Conservation (phyloP, 2,113 vertebrate species). For the Caranx melampygus region DNA sequence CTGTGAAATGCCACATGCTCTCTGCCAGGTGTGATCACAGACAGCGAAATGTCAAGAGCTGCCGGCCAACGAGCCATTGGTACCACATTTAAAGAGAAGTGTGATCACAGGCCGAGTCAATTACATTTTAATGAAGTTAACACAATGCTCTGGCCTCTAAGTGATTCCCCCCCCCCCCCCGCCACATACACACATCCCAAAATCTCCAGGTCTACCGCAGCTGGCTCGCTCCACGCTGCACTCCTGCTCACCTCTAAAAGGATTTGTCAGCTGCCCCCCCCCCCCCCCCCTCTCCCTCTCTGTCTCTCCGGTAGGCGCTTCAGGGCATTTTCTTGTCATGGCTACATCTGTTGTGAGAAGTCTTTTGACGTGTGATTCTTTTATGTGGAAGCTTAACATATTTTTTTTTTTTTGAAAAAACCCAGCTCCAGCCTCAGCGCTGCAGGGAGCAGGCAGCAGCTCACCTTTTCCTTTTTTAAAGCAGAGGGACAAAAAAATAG, state of each 20-base stretch:
- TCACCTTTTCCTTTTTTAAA: conserved; percentile 45
- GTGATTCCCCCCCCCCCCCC: not conserved
- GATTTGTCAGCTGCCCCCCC: conserved; percentile 15
- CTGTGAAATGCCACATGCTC: conserved; percentile 63
- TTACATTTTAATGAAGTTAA: conserved; percentile 50
- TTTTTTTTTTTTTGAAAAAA: conserved; percentile 25
- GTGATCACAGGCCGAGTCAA: conserved; percentile 8
- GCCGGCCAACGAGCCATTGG: conserved; percentile 31
- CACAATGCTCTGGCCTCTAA: not conserved
- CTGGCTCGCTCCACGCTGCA: not conserved
- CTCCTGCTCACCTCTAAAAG: conserved; percentile 32
- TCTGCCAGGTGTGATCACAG: conserved; percentile 48
- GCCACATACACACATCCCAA: not conserved
- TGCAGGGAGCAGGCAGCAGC: conserved; percentile 26
- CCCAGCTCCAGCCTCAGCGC: conserved; percentile 27
- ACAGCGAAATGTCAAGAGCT: conserved; percentile 71
- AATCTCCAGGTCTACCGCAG: conserved; percentile 3
- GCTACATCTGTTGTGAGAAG: conserved; percentile 44
- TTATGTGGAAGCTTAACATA: conserved; percentile 13
- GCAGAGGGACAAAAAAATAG: conserved; percentile 13
- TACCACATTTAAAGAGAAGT: conserved; percentile 14
- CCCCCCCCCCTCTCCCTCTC: no score
- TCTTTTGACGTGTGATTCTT: conserved; percentile 34
- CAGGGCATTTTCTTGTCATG: conserved; percentile 27
- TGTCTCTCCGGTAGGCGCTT: not conserved